Conservation (phyloP, 1,140 invertebrate genomes). For the Aphelenchoides avenae region DNA sequence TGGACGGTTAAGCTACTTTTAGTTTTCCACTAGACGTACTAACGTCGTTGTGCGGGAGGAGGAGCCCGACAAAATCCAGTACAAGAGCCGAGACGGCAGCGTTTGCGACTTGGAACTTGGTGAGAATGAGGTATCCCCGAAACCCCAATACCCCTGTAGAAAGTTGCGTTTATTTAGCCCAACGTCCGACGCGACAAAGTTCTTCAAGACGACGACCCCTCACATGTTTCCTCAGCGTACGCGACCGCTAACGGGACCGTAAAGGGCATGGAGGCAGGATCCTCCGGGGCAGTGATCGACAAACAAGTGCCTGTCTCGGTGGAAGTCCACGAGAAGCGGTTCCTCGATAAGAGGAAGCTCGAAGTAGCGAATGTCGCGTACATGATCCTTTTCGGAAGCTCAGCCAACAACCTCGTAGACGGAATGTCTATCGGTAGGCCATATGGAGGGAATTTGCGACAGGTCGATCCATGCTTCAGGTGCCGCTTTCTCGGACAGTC, state of each 20-base stretch:
- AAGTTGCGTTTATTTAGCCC: too few relatives aligned
- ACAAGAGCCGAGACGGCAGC: conserved; percentile 15
- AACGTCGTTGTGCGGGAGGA: conserved; percentile 35
- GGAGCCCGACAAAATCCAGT: conserved; percentile 23
- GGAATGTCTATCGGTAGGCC: conserved; percentile 65
- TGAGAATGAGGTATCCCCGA: too few relatives aligned
- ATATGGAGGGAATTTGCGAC: too few relatives aligned
- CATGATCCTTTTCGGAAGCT: conserved; percentile 71
- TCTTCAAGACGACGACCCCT: too few relatives aligned
- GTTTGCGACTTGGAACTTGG: too few relatives aligned
- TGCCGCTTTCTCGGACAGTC: conserved; percentile 68
- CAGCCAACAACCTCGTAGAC: conserved; percentile 71
- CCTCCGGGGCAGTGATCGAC: too few relatives aligned
- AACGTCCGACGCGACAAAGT: too few relatives aligned
- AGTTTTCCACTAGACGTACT: conserved; percentile 47
- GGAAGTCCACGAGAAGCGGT: conserved; percentile 44
- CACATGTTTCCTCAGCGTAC: too few relatives aligned
- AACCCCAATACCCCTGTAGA: too few relatives aligned
- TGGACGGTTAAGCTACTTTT: conserved; percentile 25
- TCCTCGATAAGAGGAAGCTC: conserved; percentile 44
- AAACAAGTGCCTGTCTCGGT: conserved; percentile 33
- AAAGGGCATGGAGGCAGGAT: too few relatives aligned
- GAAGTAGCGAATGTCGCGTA: conserved; percentile 45
- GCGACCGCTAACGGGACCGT: too few relatives aligned
- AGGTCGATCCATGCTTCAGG: conserved; percentile 54